A percentile compares a stretch with the other conserved stretches of the same genome.
Evolutionary conservation across 1,140 invertebrate genomes (phyloP).

Genomic region (Cherax quadricarinatus): DNA sequence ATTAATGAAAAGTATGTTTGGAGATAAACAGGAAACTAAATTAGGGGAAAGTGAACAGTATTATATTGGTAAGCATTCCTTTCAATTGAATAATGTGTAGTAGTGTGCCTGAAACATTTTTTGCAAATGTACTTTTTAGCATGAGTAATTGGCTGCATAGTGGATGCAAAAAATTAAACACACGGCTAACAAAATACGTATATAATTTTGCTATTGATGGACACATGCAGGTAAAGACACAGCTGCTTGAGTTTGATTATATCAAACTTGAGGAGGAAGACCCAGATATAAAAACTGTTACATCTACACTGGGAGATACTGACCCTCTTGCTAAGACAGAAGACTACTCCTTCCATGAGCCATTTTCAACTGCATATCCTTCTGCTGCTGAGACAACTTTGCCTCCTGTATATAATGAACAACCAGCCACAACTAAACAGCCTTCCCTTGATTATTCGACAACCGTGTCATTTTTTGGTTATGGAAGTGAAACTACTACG

Average conservation of each 20-base stretch:
- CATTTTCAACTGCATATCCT: background rate
- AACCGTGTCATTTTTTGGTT: background rate
- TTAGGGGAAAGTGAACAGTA: too few relatives aligned
- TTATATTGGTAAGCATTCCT: too few relatives aligned
- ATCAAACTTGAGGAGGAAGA: slow-evolving; percentile 44
- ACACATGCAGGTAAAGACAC: slow-evolving; percentile 46
- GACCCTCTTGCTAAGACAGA: background rate
- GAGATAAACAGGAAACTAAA: too few relatives aligned
- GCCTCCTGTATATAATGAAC: background rate
- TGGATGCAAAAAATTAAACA: too few relatives aligned
- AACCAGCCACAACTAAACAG: background rate
- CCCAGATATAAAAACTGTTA: background rate
- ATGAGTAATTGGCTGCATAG: too few relatives aligned
- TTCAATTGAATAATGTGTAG: too few relatives aligned
- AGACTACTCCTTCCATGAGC: background rate
- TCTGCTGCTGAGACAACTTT: background rate
- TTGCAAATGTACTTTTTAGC: too few relatives aligned
- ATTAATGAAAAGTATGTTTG: too few relatives aligned
- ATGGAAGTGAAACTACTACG: background rate
- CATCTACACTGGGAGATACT: background rate
- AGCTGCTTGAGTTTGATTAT: slow-evolving; percentile 59
- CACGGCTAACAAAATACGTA: too few relatives aligned
- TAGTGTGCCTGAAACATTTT: too few relatives aligned
- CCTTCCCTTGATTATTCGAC: background rate
- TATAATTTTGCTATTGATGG: background rate